phyloP scores from a whole-genome alignment of 1,140 invertebrate genomes.

The Mycetomoellerius zeteki region DNA sequence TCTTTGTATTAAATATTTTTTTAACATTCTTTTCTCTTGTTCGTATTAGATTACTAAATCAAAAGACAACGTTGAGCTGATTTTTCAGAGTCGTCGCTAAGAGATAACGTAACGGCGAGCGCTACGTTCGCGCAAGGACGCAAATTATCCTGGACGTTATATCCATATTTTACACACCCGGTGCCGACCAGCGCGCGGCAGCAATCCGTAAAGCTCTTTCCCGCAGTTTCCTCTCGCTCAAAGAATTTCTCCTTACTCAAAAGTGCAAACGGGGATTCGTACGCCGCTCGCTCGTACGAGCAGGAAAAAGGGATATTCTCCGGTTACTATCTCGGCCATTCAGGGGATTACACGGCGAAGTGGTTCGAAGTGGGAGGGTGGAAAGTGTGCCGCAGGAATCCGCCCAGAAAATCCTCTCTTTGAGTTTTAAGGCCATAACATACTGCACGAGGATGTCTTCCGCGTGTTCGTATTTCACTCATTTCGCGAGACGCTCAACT shows the following conservation, averaged over 20 bases:
- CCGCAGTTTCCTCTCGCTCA: constrained; percentile 51
- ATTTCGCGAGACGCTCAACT: constrained; percentile 25
- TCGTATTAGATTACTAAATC: constrained; percentile 4
- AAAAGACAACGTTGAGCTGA: constrained; percentile 19
- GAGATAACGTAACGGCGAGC: constrained; percentile 20
- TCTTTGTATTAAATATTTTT: not conserved
- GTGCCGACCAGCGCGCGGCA: not conserved
- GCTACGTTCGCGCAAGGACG: constrained; percentile 27
- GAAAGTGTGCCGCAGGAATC: constrained; percentile 36
- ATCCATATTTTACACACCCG: constrained; percentile 46
- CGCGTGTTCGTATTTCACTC: constrained; percentile 52
- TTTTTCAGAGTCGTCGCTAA: constrained; percentile 1
- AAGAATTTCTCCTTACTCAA: constrained; percentile 53
- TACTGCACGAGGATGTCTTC: constrained; percentile 28
- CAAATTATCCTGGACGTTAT: constrained; percentile 42
- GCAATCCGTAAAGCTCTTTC: constrained; percentile 43
- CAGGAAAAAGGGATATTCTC: not conserved
- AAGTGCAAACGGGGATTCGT: constrained; percentile 44
- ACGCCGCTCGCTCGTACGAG: not conserved
- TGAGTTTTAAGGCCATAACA: constrained; percentile 31
- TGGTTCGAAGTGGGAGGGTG: not conserved
- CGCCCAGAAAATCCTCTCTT: constrained; percentile 54
- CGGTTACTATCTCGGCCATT: constrained; percentile 38
- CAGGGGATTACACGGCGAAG: constrained; percentile 55
- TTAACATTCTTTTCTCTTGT: not conserved